Conservation (phyloP, 53 echinoderm and acorn worm species). For the Paracentrotus lividus region DNA sequence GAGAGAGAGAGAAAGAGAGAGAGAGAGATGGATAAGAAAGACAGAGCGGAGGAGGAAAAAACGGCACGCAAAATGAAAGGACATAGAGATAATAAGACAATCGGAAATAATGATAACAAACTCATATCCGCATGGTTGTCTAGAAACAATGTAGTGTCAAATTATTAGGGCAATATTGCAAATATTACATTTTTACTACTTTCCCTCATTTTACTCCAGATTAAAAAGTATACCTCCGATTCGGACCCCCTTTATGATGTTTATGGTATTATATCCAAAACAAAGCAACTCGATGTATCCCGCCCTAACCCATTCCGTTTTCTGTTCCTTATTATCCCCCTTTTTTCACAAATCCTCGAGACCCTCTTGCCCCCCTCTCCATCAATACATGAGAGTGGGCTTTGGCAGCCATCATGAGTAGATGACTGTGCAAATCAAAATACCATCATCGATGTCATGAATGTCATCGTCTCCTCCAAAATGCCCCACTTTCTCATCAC, state of each 20-base stretch:
- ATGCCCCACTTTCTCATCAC: not conserved
- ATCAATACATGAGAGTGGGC: not conserved
- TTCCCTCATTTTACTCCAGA: too few relatives aligned
- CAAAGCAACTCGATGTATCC: too few relatives aligned
- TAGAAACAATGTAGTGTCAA: not conserved
- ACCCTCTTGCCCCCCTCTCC: not conserved
- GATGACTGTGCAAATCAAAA: slow-evolving; percentile 54
- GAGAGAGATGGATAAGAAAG: not conserved
- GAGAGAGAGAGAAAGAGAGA: not conserved
- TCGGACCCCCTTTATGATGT: too few relatives aligned
- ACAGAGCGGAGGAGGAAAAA: not conserved
- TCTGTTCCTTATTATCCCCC: too few relatives aligned
- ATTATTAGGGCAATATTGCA: not conserved
- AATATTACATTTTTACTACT: too few relatives aligned
- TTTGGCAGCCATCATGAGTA: not conserved
- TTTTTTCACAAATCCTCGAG: not conserved
- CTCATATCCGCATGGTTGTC: not conserved
- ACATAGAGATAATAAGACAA: not conserved
- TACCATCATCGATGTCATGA: slow-evolving; percentile 31
- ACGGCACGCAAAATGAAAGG: not conserved
- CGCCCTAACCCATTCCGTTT: not conserved
- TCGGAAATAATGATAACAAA: not conserved
- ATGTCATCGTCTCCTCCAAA: slow-evolving; percentile 7
- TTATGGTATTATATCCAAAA: too few relatives aligned
- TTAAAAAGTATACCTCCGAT: too few relatives aligned